Percentiles rank a stretch among this genome's conserved stretches.
Evolutionary conservation across 2,888 invertebrate species (phyloP).

Genomic region (Willowsia nigromaculata): DNA sequence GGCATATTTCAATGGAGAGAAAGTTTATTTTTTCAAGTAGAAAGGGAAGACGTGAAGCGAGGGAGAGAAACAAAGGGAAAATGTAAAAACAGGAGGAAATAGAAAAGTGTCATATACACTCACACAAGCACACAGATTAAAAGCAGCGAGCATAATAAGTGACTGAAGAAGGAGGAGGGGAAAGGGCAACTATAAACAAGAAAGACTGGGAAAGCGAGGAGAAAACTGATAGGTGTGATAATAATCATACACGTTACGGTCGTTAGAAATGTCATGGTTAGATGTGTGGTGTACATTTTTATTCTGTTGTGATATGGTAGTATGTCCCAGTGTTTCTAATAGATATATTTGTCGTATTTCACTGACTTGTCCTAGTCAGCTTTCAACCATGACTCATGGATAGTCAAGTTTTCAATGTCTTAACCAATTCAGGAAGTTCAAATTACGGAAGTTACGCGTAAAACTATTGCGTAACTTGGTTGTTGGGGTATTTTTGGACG

Average conservation of each 20-base stretch:
- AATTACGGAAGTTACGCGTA: too few species aligned
- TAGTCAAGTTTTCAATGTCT: too few species aligned
- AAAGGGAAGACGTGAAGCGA: not conserved
- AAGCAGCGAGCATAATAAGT: constrained; percentile 33
- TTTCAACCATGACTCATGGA: too few species aligned
- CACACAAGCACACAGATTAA: constrained; percentile 41
- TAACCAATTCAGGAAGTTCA: too few species aligned
- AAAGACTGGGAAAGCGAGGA: not conserved
- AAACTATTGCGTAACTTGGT: too few species aligned
- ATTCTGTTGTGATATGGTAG: not conserved
- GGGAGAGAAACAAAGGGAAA: constrained; percentile 21
- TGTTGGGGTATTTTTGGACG: too few species aligned
- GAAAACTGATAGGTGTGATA: constrained; percentile 58
- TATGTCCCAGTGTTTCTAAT: not conserved
- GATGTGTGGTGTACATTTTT: not conserved
- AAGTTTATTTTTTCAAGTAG: not conserved
- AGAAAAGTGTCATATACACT: constrained; percentile 64
- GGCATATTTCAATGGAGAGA: constrained; percentile 24
- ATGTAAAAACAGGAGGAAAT: constrained; percentile 33
- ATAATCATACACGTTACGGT: constrained; percentile 57
- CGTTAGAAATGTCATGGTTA: constrained; percentile 38
- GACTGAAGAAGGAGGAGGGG: not conserved
- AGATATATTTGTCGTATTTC: too few species aligned
- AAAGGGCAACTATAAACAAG: constrained; percentile 4
- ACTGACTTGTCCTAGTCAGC: too few species aligned